phyloP scores from a whole-genome alignment of 1,140 invertebrate genomes.

The Chironomus striatipennis region DNA sequence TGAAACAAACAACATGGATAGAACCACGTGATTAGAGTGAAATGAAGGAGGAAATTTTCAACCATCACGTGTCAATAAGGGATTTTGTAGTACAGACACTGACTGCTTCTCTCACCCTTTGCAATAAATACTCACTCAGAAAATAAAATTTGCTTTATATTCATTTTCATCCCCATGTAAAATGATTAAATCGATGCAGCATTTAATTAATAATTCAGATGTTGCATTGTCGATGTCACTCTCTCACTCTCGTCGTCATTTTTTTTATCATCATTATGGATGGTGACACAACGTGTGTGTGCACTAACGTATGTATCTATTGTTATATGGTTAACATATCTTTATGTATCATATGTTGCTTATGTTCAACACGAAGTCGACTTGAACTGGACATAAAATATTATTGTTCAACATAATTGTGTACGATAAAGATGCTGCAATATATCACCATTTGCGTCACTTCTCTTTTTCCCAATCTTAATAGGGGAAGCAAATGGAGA shows the following conservation, averaged over 20 bases:
- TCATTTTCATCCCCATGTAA: not conserved
- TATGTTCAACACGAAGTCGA: slow-evolving; percentile 6
- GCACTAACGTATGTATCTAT: not conserved
- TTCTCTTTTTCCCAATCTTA: not conserved
- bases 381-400: not conserved
- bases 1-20: not conserved
- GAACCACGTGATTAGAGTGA: slow-evolving; percentile 11
- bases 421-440: slow-evolving; percentile 12
- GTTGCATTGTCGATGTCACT: not conserved
- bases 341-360: slow-evolving; percentile 2
- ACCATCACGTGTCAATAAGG: not conserved
- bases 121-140: too few relatives aligned
- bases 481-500: not conserved
- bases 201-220: slow-evolving; percentile 15
- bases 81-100: not conserved
- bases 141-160: too few relatives aligned
- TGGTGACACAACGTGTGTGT: not conserved
- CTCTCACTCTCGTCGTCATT: too few relatives aligned
- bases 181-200: not conserved
- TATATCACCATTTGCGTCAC: slow-evolving; percentile 4
- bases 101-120: not conserved
- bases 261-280: not conserved
- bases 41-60: not conserved
- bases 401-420: slow-evolving; percentile 14
- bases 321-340: not conserved